Base-by-base conservation (phyloP, 2,888 invertebrate genomes). In the Xylota segnis region DNA sequence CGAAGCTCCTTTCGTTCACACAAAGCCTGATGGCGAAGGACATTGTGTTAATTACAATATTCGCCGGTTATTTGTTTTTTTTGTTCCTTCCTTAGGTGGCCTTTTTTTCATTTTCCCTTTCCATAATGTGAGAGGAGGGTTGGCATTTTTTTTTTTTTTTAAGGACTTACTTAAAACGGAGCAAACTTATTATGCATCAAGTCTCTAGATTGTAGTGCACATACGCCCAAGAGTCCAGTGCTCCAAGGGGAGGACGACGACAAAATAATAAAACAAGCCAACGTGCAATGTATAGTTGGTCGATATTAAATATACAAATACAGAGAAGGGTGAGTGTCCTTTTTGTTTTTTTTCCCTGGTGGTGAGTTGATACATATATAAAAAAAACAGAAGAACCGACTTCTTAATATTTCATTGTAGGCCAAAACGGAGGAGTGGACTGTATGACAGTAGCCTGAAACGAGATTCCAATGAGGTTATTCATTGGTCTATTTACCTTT, bases 21-120 rank as follows among this genome's bases (percentile, higher is more conserved):
- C 70, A 75, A 70, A 70, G 70, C 50, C 37, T 61, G 56, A 43
- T 63, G 70, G 27, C 63, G 79, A 84, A 84, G 70, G 79, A 84
- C 79, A 75, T 79, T 83, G 74, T 84, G 47, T 70, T 84, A 84
- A 84, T 84, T 84, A 75, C 79, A 79, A 74, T 75, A 63, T 74
- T 74, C 74, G 63, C 68, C 66, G 79, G 50, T 27, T 59, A 32
- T 63, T 72, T 16, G 16, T 65, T 66, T 29, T 58, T 58, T 58
- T 29, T 58, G 6, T 56, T 32, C 16, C 37, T 34, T 58, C 37
- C 43, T 23, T 43, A 16, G 16, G 12, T 50, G 50, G n/a, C 34
- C n/a, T 66, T 23, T 50, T 37, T 32, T 37, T 23, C 12, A 0
- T 23, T 23, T 32, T 12, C 58, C 45, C 29, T 27, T 52, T 45